A percentile compares a stretch with the other conserved stretches of the same genome.
Evolutionary conservation across 2,888 invertebrate species (phyloP).

Genomic region (Agrochola circellaris): DNA sequence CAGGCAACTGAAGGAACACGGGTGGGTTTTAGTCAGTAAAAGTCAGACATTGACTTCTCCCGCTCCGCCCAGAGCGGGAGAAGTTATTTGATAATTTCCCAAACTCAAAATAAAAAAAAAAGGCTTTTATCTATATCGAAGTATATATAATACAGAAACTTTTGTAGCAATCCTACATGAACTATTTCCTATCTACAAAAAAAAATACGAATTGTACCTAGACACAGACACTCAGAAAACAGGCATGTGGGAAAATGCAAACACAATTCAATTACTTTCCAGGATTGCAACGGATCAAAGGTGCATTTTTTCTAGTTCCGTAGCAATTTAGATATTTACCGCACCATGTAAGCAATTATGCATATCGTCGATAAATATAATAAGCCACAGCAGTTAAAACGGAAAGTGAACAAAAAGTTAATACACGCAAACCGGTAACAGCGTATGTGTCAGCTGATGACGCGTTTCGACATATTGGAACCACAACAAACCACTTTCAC

Average conservation of each 20-base stretch:
- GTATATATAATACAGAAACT: background rate
- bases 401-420: conserved; percentile 59
- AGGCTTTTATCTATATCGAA: too few species aligned
- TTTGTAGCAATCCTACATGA: background rate
- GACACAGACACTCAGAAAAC: background rate
- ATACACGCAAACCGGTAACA: conserved; percentile 56
- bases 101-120: too few species aligned
- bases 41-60: too few species aligned
- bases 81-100: too few species aligned
- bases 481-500: conserved; percentile 66
- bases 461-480: conserved; percentile 43
- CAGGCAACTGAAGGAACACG: too few species aligned
- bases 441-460: conserved; percentile 49
- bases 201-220: background rate
- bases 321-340: background rate
- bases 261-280: conserved; percentile 23
- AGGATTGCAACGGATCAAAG: conserved; percentile 13
- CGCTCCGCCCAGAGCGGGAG: too few species aligned
- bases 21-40: too few species aligned
- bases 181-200: background rate
- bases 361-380: conserved; percentile 1
- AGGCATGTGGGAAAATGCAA: conserved; percentile 12
- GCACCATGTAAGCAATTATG: background rate
- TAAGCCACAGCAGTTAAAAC: conserved; percentile 25
- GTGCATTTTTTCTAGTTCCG: background rate